Evolutionary conservation across 2,888 invertebrate genomes (phyloP).

Genomic region (Pollenia angustigena): DNA sequence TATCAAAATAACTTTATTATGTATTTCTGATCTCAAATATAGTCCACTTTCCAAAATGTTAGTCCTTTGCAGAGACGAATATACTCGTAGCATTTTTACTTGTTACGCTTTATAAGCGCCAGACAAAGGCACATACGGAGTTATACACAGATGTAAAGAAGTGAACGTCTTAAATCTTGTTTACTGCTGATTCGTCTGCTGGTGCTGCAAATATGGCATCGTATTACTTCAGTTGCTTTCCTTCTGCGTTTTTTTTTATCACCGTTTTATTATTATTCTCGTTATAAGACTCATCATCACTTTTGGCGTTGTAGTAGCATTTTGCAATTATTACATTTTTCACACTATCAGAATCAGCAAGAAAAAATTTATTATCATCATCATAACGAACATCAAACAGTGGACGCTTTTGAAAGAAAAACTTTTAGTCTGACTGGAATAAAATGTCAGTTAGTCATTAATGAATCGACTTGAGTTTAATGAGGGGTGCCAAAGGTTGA

Average conservation of each 20-base stretch:
- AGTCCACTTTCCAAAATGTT: too few species aligned
- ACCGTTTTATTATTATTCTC: conserved; percentile 15
- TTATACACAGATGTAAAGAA: neutral
- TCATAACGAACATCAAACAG: too few species aligned
- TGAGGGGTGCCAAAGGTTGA: too few species aligned
- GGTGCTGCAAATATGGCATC: neutral
- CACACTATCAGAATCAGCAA: conserved; percentile 21
- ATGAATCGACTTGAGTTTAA: too few species aligned
- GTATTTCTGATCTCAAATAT: too few species aligned
- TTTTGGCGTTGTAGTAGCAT: neutral
- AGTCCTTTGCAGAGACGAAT: too few species aligned
- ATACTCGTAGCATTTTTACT: too few species aligned
- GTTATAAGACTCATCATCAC: neutral
- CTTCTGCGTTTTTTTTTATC: conserved; percentile 10
- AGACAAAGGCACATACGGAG: neutral
- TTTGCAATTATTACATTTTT: conserved; percentile 32
- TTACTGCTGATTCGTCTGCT: neutral
- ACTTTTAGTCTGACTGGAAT: too few species aligned
- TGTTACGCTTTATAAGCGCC: neutral
- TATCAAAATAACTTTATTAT: too few species aligned
- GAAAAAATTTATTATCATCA: conserved; percentile 8
- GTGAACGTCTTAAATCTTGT: neutral
- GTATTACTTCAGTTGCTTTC: conserved; percentile 1
- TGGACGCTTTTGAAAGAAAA: too few species aligned
- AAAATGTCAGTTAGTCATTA: too few species aligned